Evolutionary conservation across 2,888 invertebrate species (phyloP), one percentile per base, ranked within the genome.

Genomic region (Drosophila leonis): DNA sequence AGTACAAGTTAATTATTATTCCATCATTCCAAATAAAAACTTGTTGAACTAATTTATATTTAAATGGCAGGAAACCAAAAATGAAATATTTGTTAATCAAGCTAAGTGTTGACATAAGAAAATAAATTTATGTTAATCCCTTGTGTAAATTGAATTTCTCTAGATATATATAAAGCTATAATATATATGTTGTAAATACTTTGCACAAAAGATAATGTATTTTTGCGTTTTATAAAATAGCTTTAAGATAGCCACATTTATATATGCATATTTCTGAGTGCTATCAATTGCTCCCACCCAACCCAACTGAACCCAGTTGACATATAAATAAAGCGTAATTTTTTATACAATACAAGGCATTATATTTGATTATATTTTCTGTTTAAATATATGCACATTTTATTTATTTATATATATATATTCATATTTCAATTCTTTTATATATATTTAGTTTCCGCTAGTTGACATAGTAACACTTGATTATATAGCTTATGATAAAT

Each of bases 391-490:
- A 44, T 66, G 49, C 66, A 75, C 62, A 72, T 55, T 60, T 35
- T 41, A 41, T 69, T 68, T 35, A 46, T 35, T n/a, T 7, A 65
- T 65, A 48, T 61, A 64, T 67, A 64, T 56, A 37, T 31, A 57
- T 65, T 33, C 69, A 46, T 62, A 65, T 65, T 65, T 55, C n/a
- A n/a, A n/a, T n/a, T n/a, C n/a, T n/a, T n/a, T n/a, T n/a, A 57
- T 65, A 37, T 72, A 46, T 62, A 65, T 65, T 65, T 55, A 27
- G 35, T 66, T 83, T 79, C 72, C 70, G 49, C 70, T 79, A 80
- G 66, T 67, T 67, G 72, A 75, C 64, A 74, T 80, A 70, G 72
- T 71, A 68, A 72, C 68, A 71, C 61, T 77, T 59, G 64, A 70
- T 51, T 71, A 59, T 69, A 44, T 55, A 65, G 55, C 56, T 63